Conservation (phyloP, 2,888 invertebrate genomes). For the Macrophya alboannulata region DNA sequence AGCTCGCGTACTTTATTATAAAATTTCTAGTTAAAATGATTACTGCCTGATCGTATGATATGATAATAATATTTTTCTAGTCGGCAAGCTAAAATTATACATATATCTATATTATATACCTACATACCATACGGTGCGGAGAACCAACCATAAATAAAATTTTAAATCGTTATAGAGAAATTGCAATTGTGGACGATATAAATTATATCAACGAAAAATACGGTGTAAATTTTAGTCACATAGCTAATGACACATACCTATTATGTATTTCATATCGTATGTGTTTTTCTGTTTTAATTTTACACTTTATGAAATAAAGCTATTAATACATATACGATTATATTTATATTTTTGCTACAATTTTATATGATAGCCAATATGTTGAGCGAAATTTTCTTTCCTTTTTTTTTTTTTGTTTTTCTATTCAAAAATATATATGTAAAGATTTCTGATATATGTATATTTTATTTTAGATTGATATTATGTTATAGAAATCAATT, state of each 20-base stretch:
- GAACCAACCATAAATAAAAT: neutral
- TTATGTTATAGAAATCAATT: conserved; percentile 16
- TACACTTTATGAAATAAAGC: neutral
- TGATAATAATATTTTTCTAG: conserved; percentile 27
- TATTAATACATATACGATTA: neutral
- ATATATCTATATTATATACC: neutral
- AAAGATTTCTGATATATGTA: neutral
- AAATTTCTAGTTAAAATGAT: neutral
- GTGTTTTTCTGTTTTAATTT: too few relatives aligned
- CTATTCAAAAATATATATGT: neutral
- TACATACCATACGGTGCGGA: conserved; percentile 15
- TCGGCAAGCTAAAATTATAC: conserved; percentile 24
- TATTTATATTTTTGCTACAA: conserved; percentile 41
- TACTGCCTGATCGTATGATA: conserved; percentile 32
- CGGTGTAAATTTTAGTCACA: too few relatives aligned
- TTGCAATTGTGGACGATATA: neutral
- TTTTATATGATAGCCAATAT: conserved; percentile 6
- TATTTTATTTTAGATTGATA: conserved; percentile 26
- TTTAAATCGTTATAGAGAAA: neutral
- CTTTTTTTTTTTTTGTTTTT: too few relatives aligned
- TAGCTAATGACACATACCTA: too few relatives aligned
- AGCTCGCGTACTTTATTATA: neutral
- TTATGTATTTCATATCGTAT: too few relatives aligned
- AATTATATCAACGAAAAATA: neutral
- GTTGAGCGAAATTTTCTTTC: conserved; percentile 6